Conservation (phyloP, 2,888 invertebrate species). For the Apamea anceps region DNA sequence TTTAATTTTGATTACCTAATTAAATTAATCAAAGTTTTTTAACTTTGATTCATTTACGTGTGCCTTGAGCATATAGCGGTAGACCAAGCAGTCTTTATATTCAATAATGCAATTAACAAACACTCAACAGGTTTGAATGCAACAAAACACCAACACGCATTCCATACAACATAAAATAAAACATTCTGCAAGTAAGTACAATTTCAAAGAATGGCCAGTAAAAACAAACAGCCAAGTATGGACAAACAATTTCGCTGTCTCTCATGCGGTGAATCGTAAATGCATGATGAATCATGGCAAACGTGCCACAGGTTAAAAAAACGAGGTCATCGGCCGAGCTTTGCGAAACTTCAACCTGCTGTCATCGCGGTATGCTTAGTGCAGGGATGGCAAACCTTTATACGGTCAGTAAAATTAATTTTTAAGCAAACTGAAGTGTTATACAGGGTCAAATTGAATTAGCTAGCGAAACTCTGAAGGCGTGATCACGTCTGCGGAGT, state of each 20-base stretch:
- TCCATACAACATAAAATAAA: not conserved
- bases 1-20: too few relatives aligned
- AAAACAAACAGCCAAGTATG: conserved; percentile 30
- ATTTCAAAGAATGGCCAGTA: conserved; percentile 33
- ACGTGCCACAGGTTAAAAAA: conserved; percentile 62
- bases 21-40: too few relatives aligned
- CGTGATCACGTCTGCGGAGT: too few relatives aligned
- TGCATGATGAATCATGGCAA: conserved; percentile 72
- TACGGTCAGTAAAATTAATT: not conserved
- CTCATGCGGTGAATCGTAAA: conserved; percentile 63
- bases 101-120: too few relatives aligned
- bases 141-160: conserved; percentile 9
- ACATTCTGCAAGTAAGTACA: not conserved
- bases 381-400: conserved; percentile 36
- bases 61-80: too few relatives aligned
- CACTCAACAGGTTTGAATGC: not conserved
- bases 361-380: conserved; percentile 47
- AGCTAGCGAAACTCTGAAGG: not conserved
- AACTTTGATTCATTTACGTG: too few relatives aligned
- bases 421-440: not conserved
- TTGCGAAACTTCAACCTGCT: conserved; percentile 48
- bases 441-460: not conserved
- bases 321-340: conserved; percentile 70
- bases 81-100: too few relatives aligned
- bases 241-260: conserved; percentile 52